phyloP scores from a whole-genome alignment of 2,888 invertebrate genomes.

The Petrophora chlorosata region DNA sequence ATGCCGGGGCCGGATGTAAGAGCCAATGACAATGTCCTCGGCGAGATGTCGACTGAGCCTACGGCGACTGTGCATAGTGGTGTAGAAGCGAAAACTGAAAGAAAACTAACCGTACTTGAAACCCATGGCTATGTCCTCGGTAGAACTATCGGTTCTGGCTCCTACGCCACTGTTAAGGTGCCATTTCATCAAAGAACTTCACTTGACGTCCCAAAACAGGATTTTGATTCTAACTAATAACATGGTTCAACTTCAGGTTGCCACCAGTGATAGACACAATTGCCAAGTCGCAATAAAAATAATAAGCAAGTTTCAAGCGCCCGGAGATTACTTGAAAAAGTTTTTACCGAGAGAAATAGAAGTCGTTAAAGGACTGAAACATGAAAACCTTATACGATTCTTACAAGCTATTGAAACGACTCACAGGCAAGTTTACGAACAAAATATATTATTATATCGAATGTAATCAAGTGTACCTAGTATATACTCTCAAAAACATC shows the following conservation, averaged over 20 bases:
- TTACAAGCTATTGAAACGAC: constrained; percentile 93
- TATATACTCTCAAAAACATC: too few species aligned
- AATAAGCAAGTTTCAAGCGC: constrained; percentile 91
- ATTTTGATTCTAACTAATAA: background rate
- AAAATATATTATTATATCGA: too few species aligned
- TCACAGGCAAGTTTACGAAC: constrained; percentile 89
- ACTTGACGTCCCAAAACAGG: too few species aligned
- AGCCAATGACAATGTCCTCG: constrained; percentile 78
- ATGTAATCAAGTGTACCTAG: too few species aligned
- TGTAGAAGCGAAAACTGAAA: constrained; percentile 70
- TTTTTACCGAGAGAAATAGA: constrained; percentile 92
- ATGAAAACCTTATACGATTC: constrained; percentile 91
- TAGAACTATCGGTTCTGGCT: constrained; percentile 91
- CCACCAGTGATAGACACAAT: constrained; percentile 88
- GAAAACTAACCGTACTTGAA: constrained; percentile 87
- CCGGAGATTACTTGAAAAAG: constrained; percentile 91
- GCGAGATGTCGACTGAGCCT: constrained; percentile 77
- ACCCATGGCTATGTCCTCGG: constrained; percentile 90
- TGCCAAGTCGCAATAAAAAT: constrained; percentile 92
- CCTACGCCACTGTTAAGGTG: constrained; percentile 92
- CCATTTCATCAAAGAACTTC: background rate
- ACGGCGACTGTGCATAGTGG: constrained; percentile 73
- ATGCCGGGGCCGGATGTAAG: constrained; percentile 81
- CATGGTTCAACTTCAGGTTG: constrained; percentile 77
- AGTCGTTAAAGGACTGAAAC: constrained; percentile 91